Percentiles rank a stretch among this genome's conserved stretches.
These are phyloP conservation scores for Spheniscus humboldti DNA, from an alignment of 2,797 vertebrate species.

Conservation along the genomic window DNA sequence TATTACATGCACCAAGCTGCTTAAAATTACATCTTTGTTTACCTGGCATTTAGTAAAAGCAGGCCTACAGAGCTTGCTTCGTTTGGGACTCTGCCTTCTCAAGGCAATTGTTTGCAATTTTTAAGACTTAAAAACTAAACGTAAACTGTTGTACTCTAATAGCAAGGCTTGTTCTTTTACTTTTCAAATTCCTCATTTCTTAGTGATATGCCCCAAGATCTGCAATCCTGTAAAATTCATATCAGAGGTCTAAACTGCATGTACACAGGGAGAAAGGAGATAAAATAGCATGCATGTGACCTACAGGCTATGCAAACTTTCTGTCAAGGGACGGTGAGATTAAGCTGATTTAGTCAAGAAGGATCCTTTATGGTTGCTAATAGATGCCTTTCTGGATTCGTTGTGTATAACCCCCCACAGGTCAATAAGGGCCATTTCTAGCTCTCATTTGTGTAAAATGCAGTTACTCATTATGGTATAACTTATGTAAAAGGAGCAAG, in stretches of 20 bases:
- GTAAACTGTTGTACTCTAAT: background rate
- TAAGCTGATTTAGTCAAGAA: background rate
- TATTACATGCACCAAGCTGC: background rate
- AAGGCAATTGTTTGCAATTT: background rate
- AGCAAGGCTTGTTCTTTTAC: background rate
- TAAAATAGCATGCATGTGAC: background rate
- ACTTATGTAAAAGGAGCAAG: background rate
- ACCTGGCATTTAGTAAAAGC: background rate
- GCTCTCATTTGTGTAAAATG: background rate
- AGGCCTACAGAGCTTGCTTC: background rate
- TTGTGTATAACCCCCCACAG: background rate
- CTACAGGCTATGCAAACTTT: background rate
- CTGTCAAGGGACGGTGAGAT: background rate
- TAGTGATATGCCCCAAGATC: background rate
- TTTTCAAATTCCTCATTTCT: background rate
- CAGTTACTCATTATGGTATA: background rate
- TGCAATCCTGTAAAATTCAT: background rate
- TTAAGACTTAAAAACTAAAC: background rate
- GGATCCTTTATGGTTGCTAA: background rate
- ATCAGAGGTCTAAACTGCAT: background rate
- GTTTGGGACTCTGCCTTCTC: background rate
- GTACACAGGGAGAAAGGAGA: background rate
- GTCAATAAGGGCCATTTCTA: background rate
- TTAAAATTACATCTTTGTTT: slow-evolving; percentile 18
- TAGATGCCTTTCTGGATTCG: background rate